A percentile compares a stretch with the other conserved stretches of the same genome.
phyloP scores from a whole-genome alignment of 2,888 invertebrate species.

The Syritta pipiens region DNA sequence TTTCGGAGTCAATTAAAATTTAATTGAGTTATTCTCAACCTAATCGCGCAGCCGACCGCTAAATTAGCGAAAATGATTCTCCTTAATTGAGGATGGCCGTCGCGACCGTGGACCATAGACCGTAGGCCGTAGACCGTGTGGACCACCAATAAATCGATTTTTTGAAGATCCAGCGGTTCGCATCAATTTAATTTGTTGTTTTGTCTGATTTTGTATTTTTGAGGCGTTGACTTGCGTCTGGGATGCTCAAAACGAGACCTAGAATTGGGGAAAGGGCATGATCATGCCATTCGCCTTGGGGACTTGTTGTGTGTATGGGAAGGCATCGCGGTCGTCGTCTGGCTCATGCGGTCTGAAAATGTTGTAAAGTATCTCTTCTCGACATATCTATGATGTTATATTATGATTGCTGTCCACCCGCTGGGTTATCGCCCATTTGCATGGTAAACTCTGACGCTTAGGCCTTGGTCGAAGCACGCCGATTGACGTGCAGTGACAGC shows the following conservation, averaged over 20 bases:
- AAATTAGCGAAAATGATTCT: conserved; percentile 75
- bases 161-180: background rate
- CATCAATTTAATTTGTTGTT: conserved; percentile 10
- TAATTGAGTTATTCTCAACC: conserved; percentile 59
- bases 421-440: conserved; percentile 56
- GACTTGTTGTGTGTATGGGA: no score
- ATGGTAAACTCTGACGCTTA: conserved; percentile 55
- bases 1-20: conserved; percentile 51
- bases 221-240: conserved; percentile 61
- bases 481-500: background rate
- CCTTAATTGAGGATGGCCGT: conserved; percentile 65
- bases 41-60: conserved; percentile 69
- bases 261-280: conserved; percentile 49
- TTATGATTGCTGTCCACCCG: conserved; percentile 54
- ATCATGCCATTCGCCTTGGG: no score
- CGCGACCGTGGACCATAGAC: background rate
- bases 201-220: background rate
- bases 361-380: background rate
- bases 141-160: conserved; percentile 42
- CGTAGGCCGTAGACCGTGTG: conserved; percentile 1
- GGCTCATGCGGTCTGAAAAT: no score
- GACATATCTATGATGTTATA: conserved; percentile 44
- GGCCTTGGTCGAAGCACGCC: conserved; percentile 26
- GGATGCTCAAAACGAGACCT: conserved; percentile 20
- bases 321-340: no score